phyloP scores from a whole-genome alignment of 2,113 vertebrate genomes.

The Bujurquina vittata region DNA sequence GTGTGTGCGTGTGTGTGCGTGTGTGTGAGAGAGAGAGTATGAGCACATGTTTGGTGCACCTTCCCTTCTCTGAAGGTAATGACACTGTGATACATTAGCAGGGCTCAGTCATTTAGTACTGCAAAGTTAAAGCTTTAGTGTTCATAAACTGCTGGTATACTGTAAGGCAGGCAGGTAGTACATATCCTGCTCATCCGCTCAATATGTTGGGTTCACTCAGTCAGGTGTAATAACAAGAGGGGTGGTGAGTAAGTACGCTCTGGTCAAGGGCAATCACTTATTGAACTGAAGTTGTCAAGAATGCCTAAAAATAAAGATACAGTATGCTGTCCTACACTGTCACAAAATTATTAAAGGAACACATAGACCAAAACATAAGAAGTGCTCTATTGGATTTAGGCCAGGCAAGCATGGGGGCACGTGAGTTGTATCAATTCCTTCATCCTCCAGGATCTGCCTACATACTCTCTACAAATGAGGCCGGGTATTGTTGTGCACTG shows the following conservation, averaged over 20 bases:
- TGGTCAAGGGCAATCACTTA: neutral
- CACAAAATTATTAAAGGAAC: too few relatives aligned
- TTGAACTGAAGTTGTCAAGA: neutral
- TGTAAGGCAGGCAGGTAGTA: constrained; percentile 15
- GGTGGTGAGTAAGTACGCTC: neutral
- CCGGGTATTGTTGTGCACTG: too few relatives aligned
- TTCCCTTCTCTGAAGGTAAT: constrained; percentile 18
- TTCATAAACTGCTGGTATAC: constrained; percentile 32
- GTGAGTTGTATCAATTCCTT: too few relatives aligned
- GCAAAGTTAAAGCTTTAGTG: constrained; percentile 30
- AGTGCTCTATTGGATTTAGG: too few relatives aligned
- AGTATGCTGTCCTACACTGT: too few relatives aligned
- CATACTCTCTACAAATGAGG: too few relatives aligned
- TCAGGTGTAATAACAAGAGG: neutral
- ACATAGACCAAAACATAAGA: too few relatives aligned
- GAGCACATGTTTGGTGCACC: neutral
- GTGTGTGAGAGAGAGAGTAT: neutral
- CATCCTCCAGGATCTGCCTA: too few relatives aligned
- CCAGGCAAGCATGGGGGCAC: too few relatives aligned
- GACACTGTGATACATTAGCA: constrained; percentile 41
- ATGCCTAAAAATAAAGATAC: neutral
- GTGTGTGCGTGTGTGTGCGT: neutral
- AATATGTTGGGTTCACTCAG: neutral
- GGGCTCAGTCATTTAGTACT: constrained; percentile 34
- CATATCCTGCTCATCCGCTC: neutral